Percentiles rank a stretch among this genome's conserved stretches.
These are phyloP conservation scores for Leptogaster cylindrica DNA, from an alignment of 2,888 invertebrate species.

Conservation along the genomic window DNA sequence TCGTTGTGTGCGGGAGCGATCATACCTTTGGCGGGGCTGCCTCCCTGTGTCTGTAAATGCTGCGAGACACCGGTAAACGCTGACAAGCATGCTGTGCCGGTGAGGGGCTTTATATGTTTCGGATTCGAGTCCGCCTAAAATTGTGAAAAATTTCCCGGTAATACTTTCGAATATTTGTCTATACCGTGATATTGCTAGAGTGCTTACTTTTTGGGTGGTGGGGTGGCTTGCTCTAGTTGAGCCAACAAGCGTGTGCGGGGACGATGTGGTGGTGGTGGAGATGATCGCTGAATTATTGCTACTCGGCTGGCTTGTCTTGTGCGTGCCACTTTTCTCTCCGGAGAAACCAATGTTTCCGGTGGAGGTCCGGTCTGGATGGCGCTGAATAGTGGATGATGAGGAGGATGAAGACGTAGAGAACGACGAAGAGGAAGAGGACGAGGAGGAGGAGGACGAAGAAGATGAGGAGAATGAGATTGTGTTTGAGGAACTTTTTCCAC, in stretches of 20 bases:
- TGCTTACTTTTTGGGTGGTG: slow-evolving; percentile 27
- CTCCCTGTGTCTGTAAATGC: slow-evolving; percentile 17
- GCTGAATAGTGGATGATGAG: background rate
- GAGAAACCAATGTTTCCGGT: background rate
- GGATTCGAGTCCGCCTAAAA: slow-evolving; percentile 31
- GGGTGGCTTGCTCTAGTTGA: background rate
- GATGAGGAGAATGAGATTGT: background rate
- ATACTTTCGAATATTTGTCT: background rate
- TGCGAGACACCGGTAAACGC: slow-evolving; percentile 6
- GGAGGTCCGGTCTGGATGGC: background rate
- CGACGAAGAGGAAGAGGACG: background rate
- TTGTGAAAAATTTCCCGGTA: background rate
- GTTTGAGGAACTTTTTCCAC: slow-evolving; percentile 38
- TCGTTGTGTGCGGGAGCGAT: slow-evolving; percentile 30
- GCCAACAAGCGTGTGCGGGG: slow-evolving; percentile 8
- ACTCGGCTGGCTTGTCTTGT: background rate
- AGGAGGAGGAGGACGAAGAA: background rate
- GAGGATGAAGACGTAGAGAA: background rate
- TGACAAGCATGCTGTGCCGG: slow-evolving; percentile 24
- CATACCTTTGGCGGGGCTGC: slow-evolving; percentile 30
- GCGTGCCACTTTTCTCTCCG: background rate
- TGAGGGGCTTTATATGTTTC: slow-evolving; percentile 31
- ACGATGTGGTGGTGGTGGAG: slow-evolving; percentile 27
- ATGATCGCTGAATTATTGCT: slow-evolving; percentile 47
- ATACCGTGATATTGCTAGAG: background rate